Conservation (phyloP, 2,113 vertebrate genomes). For the Corythaeola cristata region DNA sequence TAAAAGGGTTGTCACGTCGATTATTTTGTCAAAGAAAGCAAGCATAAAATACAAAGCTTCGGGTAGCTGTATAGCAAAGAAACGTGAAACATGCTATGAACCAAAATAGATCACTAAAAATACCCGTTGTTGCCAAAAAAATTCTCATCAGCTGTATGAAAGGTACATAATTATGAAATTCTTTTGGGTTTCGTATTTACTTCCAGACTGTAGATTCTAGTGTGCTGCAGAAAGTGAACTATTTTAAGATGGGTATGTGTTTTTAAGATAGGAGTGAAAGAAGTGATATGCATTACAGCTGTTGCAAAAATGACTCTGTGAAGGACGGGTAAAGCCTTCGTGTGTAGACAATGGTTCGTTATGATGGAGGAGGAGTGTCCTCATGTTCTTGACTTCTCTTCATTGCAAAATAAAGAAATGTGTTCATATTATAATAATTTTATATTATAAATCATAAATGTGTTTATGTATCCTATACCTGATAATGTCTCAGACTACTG, state of each 20-base stretch:
- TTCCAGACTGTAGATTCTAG: neutral
- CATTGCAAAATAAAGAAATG: neutral
- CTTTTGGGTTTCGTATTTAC: neutral
- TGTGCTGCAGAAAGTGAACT: neutral
- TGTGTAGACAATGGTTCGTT: neutral
- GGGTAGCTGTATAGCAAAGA: neutral
- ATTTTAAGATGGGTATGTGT: neutral
- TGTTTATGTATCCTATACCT: neutral
- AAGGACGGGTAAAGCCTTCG: neutral
- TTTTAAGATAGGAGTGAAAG: neutral
- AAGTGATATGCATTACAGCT: neutral
- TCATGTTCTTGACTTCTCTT: neutral
- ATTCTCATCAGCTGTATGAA: neutral
- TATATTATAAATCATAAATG: neutral
- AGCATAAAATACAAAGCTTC: neutral
- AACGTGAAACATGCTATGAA: neutral
- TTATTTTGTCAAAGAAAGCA: neutral
- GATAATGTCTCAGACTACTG: neutral
- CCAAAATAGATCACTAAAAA: neutral
- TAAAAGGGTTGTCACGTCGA: neutral
- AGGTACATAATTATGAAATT: neutral
- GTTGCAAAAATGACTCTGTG: neutral
- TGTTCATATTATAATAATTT: neutral
- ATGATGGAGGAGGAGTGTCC: neutral
- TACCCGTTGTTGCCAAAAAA: neutral